Percentiles rank a stretch among this genome's conserved stretches.
Conservation (phyloP, 2,888 invertebrate genomes). For the Rhagophthalmus giganteus region DNA sequence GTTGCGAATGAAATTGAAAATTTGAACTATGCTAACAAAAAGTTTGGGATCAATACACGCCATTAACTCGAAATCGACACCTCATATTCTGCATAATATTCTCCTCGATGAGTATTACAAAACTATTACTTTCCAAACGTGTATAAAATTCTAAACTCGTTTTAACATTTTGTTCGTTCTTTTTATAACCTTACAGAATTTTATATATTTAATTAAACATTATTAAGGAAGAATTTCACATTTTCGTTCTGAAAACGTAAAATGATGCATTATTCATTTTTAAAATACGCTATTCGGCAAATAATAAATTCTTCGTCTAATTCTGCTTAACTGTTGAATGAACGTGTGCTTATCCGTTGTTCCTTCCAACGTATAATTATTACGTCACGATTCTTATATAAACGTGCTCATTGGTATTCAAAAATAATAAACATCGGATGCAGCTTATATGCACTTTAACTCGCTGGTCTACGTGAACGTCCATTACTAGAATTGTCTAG, state of each 20-base stretch:
- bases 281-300: no score
- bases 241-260: no score
- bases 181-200: background rate
- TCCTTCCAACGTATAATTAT: conserved; percentile 4
- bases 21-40: no score
- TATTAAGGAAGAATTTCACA: no score
- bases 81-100: no score
- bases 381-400: conserved; percentile 19
- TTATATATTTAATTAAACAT: background rate
- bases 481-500: conserved; percentile 9
- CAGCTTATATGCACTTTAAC: conserved; percentile 23
- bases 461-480: conserved; percentile 12
- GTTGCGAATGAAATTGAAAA: no score
- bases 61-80: no score
- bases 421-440: conserved; percentile 17
- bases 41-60: no score
- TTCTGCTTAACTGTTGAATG: conserved; percentile 24
- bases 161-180: background rate
- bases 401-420: conserved; percentile 17
- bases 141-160: background rate
- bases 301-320: background rate
- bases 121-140: background rate
- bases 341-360: conserved; percentile 9
- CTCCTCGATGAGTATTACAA: no score
- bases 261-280: no score